These are phyloP conservation scores for Furnarius figulus DNA, from an alignment of 2,113 vertebrate genomes.

Conservation along the genomic window DNA sequence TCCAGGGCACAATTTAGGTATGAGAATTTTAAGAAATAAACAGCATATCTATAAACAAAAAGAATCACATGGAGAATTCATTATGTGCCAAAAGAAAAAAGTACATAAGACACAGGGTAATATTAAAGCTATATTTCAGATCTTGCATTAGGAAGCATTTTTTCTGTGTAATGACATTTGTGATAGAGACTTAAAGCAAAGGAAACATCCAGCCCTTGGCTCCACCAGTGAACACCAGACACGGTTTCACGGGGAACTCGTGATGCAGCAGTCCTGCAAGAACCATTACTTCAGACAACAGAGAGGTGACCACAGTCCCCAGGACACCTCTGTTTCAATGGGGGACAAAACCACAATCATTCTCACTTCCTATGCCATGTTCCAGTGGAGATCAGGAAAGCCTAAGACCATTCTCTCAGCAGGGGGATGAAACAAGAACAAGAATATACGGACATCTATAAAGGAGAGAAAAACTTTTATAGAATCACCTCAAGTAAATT, in stretches of 20 bases:
- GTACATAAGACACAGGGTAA: background rate
- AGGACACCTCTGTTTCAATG: fast-evolving
- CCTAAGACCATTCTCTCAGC: background rate
- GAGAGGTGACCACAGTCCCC: background rate
- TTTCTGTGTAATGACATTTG: background rate
- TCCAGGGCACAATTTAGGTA: background rate
- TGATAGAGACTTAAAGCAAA: background rate
- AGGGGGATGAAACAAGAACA: background rate
- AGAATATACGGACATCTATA: background rate
- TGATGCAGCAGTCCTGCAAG: background rate
- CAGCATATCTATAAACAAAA: background rate
- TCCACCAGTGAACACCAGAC: background rate
- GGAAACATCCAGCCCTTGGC: background rate
- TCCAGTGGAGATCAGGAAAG: background rate
- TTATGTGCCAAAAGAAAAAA: background rate
- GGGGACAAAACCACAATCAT: background rate
- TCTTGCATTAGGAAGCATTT: background rate
- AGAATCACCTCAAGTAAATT: background rate
- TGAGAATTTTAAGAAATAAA: background rate
- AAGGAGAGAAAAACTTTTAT: background rate
- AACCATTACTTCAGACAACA: background rate
- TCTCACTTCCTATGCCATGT: fast-evolving
- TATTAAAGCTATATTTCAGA: background rate
- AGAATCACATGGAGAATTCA: background rate
- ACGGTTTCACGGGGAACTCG: background rate